phyloP scores from a whole-genome alignment of 2,113 vertebrate species.

The Opisthocomus hoazin region DNA sequence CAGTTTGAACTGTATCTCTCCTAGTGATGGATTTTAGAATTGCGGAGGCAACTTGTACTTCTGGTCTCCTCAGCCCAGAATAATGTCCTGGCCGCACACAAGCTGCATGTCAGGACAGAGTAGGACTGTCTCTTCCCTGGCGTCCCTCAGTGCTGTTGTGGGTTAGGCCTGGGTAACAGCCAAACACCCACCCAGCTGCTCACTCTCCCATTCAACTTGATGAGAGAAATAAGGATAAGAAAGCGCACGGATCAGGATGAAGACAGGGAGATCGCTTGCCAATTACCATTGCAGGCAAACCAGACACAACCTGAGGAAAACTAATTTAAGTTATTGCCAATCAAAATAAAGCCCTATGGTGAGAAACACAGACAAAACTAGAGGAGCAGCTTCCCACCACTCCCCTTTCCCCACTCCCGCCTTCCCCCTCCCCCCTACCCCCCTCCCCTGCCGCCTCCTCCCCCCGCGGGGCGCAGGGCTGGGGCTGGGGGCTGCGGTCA shows the following conservation, averaged over 20 bases:
- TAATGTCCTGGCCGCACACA: not conserved
- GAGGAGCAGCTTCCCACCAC: too few species aligned
- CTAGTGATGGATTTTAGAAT: not conserved
- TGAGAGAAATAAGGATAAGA: not conserved
- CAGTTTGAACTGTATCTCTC: not conserved
- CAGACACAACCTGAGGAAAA: not conserved
- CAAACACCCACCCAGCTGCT: not conserved
- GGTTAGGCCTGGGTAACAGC: not conserved
- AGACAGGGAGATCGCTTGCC: not conserved
- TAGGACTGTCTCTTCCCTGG: not conserved
- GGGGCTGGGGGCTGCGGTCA: not conserved
- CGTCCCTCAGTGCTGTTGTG: not conserved
- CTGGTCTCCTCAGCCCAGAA: not conserved
- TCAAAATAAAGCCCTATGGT: not conserved
- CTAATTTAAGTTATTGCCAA: not conserved
- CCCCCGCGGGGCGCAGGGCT: not conserved
- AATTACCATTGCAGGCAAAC: not conserved
- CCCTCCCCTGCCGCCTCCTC: fast-evolving
- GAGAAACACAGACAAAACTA: not conserved
- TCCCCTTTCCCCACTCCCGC: fast-evolving
- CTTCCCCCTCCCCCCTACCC: too few species aligned
- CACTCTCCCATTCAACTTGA: not conserved
- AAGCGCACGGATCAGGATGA: not conserved
- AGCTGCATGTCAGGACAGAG: not conserved
- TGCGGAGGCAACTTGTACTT: not conserved